These are phyloP conservation scores for Drosophila ercepeae DNA, from an alignment of 1,140 invertebrate genomes.

Conservation along the genomic window DNA sequence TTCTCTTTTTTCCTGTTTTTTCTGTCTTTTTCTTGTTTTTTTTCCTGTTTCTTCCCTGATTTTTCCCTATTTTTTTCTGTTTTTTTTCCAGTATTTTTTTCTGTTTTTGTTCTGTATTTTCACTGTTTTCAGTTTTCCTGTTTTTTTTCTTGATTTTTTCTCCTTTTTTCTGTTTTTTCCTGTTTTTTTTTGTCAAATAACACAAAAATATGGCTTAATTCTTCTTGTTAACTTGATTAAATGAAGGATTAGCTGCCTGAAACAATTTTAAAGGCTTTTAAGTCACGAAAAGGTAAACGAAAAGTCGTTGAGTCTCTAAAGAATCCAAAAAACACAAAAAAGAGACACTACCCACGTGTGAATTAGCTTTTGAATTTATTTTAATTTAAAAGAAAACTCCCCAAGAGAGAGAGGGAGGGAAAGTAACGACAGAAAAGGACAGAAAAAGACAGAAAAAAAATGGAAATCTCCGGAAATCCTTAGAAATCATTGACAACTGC, in stretches of 20 bases:
- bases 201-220: no score
- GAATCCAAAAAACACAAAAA: conserved; percentile 14
- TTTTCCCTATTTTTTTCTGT: no score
- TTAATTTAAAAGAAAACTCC: conserved; percentile 25
- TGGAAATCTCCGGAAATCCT: no score
- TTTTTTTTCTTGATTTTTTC: no score
- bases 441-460: background rate
- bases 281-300: background rate
- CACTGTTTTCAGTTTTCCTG: no score
- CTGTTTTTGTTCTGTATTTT: no score
- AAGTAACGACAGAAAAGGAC: background rate
- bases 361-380: conserved; percentile 41
- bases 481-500: conserved; percentile 11
- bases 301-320: background rate
- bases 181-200: background rate
- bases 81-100: no score
- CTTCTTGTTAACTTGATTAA: background rate
- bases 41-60: no score
- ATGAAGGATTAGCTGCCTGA: background rate
- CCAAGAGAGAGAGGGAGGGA: background rate
- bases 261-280: background rate
- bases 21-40: no score
- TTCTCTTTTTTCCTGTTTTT: no score
- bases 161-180: conserved; percentile 9
- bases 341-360: conserved; percentile 28